These are phyloP conservation scores for Aurelia sp. DNA, from an alignment of 30 jellyfish, hydroid and myxozoan species.

Conservation along the genomic window DNA sequence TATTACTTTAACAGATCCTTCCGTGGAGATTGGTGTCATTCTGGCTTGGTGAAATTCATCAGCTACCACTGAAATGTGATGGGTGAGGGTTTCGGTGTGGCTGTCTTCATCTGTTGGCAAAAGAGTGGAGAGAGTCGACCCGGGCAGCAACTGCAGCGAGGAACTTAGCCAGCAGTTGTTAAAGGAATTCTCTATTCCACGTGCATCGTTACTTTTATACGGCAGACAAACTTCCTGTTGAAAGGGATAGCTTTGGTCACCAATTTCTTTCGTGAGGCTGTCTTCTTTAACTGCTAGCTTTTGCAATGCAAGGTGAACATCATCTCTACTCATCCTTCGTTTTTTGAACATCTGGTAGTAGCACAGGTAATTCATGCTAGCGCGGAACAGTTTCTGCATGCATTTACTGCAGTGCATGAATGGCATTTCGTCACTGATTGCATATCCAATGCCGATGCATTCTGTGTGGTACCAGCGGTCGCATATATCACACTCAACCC, in stretches of 20 bases:
- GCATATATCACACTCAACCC: neutral
- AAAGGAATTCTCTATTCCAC: constrained; percentile 13
- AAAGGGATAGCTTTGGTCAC: constrained; percentile 2
- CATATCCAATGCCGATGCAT: neutral
- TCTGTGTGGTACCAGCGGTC: neutral
- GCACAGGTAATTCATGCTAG: neutral
- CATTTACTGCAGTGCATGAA: constrained; percentile 10
- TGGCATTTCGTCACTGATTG: constrained; percentile 7
- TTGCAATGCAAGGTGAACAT: no score
- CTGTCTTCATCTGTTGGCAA: no score
- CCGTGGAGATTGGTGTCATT: neutral
- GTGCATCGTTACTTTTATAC: no score
- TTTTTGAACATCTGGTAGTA: neutral
- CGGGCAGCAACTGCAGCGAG: constrained; percentile 3
- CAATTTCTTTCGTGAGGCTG: neutral
- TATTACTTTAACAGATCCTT: neutral
- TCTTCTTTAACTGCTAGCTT: neutral
- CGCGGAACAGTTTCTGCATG: neutral
- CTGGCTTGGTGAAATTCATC: neutral
- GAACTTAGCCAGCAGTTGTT: constrained; percentile 33
- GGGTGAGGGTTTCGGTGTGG: no score
- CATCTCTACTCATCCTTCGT: neutral
- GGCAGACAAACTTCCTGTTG: neutral
- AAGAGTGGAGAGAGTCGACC: constrained; percentile 4
- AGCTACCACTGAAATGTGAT: neutral